phyloP scores from a whole-genome alignment of 2,888 invertebrate genomes.

The Synergus umbraculus region DNA sequence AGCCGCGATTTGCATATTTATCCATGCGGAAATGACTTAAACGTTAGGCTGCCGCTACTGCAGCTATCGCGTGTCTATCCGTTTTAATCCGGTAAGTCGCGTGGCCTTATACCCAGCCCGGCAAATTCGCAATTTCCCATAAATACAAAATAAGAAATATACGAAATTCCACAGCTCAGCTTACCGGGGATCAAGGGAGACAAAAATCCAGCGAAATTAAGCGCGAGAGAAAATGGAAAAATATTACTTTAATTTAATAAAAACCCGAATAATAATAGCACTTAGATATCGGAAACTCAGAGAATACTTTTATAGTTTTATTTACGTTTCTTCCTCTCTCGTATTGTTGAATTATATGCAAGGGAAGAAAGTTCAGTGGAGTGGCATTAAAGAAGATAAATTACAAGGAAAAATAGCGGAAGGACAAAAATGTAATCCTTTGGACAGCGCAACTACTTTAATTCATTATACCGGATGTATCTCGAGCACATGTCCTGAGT shows the following conservation, averaged over 20 bases:
- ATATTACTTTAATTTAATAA: not conserved
- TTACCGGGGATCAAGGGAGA: not conserved
- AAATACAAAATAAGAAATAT: slow-evolving; percentile 3
- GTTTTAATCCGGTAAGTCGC: not conserved
- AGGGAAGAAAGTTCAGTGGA: slow-evolving; percentile 11
- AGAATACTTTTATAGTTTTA: not conserved
- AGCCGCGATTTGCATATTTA: slow-evolving; percentile 37
- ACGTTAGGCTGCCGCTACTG: slow-evolving; percentile 15
- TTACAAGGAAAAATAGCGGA: slow-evolving; percentile 18
- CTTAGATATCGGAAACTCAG: not conserved
- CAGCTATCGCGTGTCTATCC: not conserved
- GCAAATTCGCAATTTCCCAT: not conserved
- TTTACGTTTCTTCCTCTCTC: not conserved
- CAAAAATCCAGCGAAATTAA: not conserved
- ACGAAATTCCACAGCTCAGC: not conserved
- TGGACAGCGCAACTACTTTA: slow-evolving; percentile 7
- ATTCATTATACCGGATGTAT: slow-evolving; percentile 27
- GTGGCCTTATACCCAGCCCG: not conserved
- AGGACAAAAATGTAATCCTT: slow-evolving; percentile 33
- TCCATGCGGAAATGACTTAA: slow-evolving; percentile 38
- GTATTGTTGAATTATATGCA: not conserved
- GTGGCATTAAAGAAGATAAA: slow-evolving; percentile 29
- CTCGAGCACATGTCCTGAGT: not conserved
- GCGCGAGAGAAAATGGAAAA: not conserved
- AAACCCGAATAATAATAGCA: not conserved